A percentile compares a stretch with the other conserved stretches of the same genome.
Evolutionary conservation across 2,888 invertebrate genomes (phyloP).

Genomic region (Hartigia nigra): DNA sequence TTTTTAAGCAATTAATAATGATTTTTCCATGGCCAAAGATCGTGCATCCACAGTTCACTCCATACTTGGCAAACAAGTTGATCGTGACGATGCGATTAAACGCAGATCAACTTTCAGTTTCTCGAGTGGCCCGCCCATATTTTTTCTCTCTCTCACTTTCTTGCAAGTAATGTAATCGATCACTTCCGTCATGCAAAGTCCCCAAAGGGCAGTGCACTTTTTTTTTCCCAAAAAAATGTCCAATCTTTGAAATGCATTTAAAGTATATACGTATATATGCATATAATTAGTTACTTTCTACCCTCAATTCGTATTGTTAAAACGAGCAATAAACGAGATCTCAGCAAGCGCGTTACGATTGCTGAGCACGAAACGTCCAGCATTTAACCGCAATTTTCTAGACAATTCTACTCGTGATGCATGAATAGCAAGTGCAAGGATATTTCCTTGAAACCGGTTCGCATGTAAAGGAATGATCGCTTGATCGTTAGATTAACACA

Average conservation of each 20-base stretch:
- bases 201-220: not conserved
- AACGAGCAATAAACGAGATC: not conserved
- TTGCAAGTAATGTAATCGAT: not conserved
- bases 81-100: conserved; percentile 3
- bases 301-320: not conserved
- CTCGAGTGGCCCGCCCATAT: conserved; percentile 25
- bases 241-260: not conserved
- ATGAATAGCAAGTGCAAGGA: conserved; percentile 41
- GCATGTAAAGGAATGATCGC: conserved; percentile 1
- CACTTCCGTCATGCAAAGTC: not conserved
- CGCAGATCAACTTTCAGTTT: conserved; percentile 36
- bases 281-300: not conserved
- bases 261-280: not conserved
- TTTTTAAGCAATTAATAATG: not conserved
- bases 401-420: conserved; percentile 19
- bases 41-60: not conserved
- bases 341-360: not conserved
- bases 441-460: conserved; percentile 11
- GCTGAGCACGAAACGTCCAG: not conserved
- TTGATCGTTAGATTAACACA: not conserved
- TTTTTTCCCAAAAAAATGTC: not conserved
- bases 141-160: not conserved
- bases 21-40: not conserved
- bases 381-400: not conserved
- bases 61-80: not conserved